phyloP scores from a whole-genome alignment of 2,797 vertebrate species.

The Cuculus canorus region DNA sequence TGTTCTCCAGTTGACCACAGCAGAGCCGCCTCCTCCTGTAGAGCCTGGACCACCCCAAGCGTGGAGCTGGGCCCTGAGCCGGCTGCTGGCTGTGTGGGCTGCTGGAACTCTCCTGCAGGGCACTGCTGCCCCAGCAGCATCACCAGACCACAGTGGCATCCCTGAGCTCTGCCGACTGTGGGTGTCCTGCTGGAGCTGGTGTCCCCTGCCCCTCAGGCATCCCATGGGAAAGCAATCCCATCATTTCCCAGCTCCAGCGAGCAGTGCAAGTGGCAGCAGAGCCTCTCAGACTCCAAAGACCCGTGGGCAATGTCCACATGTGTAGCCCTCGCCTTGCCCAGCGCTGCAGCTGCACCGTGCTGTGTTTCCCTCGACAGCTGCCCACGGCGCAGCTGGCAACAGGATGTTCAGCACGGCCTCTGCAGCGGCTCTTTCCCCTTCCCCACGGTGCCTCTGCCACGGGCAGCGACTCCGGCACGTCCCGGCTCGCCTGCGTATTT shows the following conservation, averaged over 20 bases:
- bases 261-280: not conserved
- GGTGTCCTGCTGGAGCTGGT: not conserved
- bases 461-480: constrained; percentile 17
- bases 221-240: accelerated
- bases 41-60: not conserved
- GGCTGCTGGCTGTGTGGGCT: accelerated
- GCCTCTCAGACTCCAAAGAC: not conserved
- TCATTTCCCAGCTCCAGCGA: not conserved
- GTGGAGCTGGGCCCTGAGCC: not conserved
- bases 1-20: not conserved
- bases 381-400: not conserved
- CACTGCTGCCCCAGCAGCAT: accelerated
- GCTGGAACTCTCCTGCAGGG: not conserved
- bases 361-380: not conserved
- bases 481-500: constrained; percentile 56
- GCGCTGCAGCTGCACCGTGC: accelerated
- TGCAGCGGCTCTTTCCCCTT: accelerated
- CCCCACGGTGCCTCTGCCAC: not conserved
- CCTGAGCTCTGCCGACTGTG: not conserved
- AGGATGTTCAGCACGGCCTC: not conserved
- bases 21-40: not conserved
- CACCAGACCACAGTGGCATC: not conserved
- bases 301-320: accelerated
- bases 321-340: not conserved
- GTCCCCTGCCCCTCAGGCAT: not conserved